Evolutionary conservation across 37 sponge, comb jelly and placozoan species (phyloP).

Genomic region (Petrosia ficiformis): DNA sequence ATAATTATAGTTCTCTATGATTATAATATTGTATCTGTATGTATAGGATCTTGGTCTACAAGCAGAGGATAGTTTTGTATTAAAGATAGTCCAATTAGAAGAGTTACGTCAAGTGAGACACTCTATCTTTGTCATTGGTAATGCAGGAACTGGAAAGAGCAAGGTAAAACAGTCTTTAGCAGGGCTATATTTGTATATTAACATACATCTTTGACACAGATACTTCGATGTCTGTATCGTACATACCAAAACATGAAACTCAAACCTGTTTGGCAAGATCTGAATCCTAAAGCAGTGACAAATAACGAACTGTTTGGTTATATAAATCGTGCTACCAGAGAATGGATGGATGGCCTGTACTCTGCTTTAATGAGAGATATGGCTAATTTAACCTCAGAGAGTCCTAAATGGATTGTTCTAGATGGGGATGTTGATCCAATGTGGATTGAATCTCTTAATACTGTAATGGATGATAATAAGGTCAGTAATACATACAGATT

Average conservation of each 20-base stretch:
- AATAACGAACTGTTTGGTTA: conserved; percentile 94
- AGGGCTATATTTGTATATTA: neutral
- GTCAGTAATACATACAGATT: conserved; percentile 19
- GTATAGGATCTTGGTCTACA: conserved; percentile 89
- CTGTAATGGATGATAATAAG: conserved; percentile 99
- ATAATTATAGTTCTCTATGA: neutral
- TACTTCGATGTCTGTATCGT: conserved; percentile 84
- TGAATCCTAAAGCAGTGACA: conserved; percentile 97
- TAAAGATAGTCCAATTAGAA: conserved; percentile 96
- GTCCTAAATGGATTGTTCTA: conserved; percentile 98
- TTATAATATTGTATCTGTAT: neutral
- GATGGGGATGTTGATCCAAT: conserved; percentile 99
- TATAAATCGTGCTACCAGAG: conserved; percentile 96
- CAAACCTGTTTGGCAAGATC: conserved; percentile 88
- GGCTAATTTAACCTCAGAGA: conserved; percentile 83
- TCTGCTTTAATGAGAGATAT: conserved; percentile 96
- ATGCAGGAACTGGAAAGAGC: conserved; percentile 94
- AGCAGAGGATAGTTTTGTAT: conserved; percentile 95
- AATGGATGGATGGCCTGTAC: conserved; percentile 99
- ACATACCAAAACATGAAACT: conserved; percentile 88
- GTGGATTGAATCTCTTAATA: conserved; percentile 99
- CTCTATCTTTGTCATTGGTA: conserved; percentile 97
- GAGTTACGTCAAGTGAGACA: conserved; percentile 94
- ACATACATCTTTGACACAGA: conserved; percentile 41
- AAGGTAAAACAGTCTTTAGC: too few species aligned